Base-by-base conservation (phyloP, 2,888 invertebrate genomes). In the Beris chalybata region DNA sequence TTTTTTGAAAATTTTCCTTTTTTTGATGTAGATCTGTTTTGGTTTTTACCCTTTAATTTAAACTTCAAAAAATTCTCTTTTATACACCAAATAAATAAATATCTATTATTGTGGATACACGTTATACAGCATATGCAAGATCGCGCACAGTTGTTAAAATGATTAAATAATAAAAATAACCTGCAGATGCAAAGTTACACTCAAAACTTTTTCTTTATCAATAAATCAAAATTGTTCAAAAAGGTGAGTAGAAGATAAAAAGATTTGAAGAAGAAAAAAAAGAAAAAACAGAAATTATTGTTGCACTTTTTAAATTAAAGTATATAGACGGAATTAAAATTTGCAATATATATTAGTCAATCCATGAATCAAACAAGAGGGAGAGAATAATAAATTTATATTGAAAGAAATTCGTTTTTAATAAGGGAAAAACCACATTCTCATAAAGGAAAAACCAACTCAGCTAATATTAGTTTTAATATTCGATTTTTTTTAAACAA, bases 41-140 rank as follows among this genome's bases (percentile, higher is more conserved):
- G 13, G 2, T 4, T n/a, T 13, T 50, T 13, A 12, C 3, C 1
- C 7, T 22, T 52, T 29, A 9, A 52, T 52, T 52, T 22, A 29
- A 29, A 53, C 11, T 30, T 48, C 58, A 47, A 47, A 59, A 59
- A 59, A 59, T 59, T 59, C 58, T 47, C 48, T 47, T 32, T 48
- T 15, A 11, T 29, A 31, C 30, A 48, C 15, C 48, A 15, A 22
- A 22, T 22, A 22, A 22, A 48, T n/a, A n/a, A 15, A 48, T 13
- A 7, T n/a, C n/a, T n/a, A n/a, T n/a, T 29, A 38, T 32, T 22
- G 61, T 61, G 52, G 52, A 61, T 50, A 61, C 61, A 61, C 61
- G 22, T 30, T 32, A 59, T 38, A 7, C 38, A 61, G 61, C 61
- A 52, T 61, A 61, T 61, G 61, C 52, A 47, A 13, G 22, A 11